Percentiles rank a stretch among this genome's conserved stretches.
Conservation (phyloP, 2,797 vertebrate genomes). For the Carduelis carduelis region DNA sequence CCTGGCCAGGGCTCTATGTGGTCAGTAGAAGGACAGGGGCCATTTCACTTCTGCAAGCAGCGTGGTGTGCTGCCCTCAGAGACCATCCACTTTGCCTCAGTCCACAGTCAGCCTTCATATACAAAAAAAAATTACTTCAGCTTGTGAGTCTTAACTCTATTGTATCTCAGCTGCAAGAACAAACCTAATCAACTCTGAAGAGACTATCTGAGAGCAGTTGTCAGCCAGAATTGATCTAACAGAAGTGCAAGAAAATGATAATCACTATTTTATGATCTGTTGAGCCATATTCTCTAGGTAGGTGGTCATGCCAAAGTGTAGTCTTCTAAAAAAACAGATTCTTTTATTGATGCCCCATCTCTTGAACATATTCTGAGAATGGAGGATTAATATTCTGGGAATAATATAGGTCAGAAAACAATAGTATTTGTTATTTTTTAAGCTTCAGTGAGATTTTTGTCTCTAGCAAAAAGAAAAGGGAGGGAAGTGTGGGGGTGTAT, state of each 20-base stretch:
- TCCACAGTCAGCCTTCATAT: neutral
- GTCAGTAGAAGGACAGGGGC: neutral
- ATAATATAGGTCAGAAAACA: neutral
- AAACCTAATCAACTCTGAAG: neutral
- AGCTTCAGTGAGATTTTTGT: constrained; percentile 13
- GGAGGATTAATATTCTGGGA: neutral
- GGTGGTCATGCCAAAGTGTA: neutral
- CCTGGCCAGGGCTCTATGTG: neutral
- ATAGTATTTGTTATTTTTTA: neutral
- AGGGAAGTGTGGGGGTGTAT: neutral
- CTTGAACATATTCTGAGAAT: neutral
- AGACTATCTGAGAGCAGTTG: neutral
- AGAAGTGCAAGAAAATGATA: neutral
- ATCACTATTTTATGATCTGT: neutral
- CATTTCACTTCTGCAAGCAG: neutral
- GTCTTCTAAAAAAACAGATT: neutral
- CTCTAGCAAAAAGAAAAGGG: neutral
- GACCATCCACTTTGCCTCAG: neutral
- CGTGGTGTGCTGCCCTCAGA: neutral
- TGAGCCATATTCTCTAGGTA: neutral
- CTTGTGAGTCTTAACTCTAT: neutral
- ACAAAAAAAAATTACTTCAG: neutral
- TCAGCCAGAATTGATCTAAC: neutral
- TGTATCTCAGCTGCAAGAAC: neutral
- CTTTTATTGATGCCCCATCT: neutral